These are phyloP conservation scores for Anas georgica DNA, from an alignment of 2,797 vertebrate genomes.

Conservation along the genomic window DNA sequence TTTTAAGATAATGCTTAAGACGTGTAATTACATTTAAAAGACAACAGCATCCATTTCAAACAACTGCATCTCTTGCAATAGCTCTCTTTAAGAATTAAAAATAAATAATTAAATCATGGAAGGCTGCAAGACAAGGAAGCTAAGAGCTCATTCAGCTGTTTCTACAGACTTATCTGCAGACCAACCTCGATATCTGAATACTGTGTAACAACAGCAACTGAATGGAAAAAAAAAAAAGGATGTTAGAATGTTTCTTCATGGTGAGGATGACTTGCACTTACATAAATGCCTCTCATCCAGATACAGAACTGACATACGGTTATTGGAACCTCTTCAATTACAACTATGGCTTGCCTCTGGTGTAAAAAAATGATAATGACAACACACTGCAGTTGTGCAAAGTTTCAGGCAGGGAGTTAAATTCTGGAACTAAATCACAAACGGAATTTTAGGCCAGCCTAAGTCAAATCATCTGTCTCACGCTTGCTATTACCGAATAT, in stretches of 20 bases:
- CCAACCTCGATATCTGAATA: neutral
- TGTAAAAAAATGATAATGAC: neutral
- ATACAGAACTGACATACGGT: neutral
- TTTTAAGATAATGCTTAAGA: neutral
- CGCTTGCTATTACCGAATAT: fast-evolving
- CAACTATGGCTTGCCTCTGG: neutral
- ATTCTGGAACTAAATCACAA: neutral
- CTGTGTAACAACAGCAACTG: neutral
- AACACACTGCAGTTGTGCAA: neutral
- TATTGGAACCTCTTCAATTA: neutral
- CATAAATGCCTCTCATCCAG: neutral
- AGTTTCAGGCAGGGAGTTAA: neutral
- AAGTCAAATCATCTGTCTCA: neutral
- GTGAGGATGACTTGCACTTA: constrained; percentile 46
- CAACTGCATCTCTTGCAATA: neutral
- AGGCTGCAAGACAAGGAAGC: neutral
- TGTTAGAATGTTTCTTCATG: neutral
- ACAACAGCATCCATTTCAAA: neutral
- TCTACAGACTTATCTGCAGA: neutral
- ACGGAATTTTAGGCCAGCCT: neutral
- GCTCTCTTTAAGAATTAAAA: constrained; percentile 26
- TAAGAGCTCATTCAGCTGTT: neutral
- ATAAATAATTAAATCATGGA: neutral
- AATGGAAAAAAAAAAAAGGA: neutral
- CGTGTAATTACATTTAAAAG: neutral